Evolutionary conservation across 2,797 vertebrate genomes (phyloP).

Genomic region (Furcifer pardalis): DNA sequence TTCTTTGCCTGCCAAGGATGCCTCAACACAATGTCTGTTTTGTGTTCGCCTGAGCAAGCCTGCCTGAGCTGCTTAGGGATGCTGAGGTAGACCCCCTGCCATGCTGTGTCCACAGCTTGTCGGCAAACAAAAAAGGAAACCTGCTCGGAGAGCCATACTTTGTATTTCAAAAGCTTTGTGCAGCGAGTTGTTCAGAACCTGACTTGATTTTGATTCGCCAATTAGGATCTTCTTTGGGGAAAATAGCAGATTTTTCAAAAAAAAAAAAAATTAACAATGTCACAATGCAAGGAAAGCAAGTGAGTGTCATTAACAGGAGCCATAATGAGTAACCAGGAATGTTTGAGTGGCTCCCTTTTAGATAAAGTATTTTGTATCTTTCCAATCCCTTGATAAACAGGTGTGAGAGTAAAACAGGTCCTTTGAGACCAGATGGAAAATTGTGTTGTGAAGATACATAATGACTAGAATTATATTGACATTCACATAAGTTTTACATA

Average conservation of each 20-base stretch:
- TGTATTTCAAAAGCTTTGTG: slow-evolving; percentile 11
- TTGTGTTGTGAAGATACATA: neutral
- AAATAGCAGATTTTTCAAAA: neutral
- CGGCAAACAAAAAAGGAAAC: slow-evolving; percentile 1
- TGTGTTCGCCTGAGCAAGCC: neutral
- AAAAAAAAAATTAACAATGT: neutral
- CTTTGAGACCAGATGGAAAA: neutral
- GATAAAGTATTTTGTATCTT: neutral
- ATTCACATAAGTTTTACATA: too few species aligned
- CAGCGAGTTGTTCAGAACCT: slow-evolving; percentile 29
- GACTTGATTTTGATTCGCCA: slow-evolving; percentile 35
- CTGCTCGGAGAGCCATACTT: slow-evolving; percentile 14
- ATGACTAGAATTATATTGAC: too few species aligned
- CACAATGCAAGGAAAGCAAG: neutral
- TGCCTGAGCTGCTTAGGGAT: slow-evolving; percentile 9
- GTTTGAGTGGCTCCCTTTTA: neutral
- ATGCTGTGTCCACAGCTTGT: neutral
- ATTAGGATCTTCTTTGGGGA: neutral
- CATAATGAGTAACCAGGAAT: neutral
- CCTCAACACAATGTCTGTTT: slow-evolving; percentile 33
- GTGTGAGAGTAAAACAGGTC: neutral
- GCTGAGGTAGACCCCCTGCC: slow-evolving; percentile 2
- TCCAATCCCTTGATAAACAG: neutral
- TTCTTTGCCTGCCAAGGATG: neutral
- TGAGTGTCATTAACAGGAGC: neutral